A percentile compares a stretch with the other conserved stretches of the same genome.
These are phyloP conservation scores for Drosophila grimshawi DNA, from an alignment of 1,140 invertebrate species.

Conservation along the genomic window DNA sequence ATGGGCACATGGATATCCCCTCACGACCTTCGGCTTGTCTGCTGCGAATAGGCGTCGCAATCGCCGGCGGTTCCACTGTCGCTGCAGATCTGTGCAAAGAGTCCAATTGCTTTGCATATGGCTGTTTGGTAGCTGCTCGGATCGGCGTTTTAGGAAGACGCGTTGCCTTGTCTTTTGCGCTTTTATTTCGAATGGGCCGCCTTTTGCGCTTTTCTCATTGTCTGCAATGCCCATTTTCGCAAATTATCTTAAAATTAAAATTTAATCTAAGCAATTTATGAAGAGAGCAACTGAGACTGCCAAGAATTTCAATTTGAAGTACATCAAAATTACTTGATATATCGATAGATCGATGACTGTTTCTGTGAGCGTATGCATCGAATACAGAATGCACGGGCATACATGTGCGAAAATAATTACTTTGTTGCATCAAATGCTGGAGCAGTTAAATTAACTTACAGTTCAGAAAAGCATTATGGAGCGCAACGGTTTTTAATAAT, in stretches of 20 bases:
- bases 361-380: not conserved
- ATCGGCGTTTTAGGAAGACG: constrained; percentile 17
- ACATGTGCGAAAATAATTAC: too few species aligned
- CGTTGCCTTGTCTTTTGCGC: constrained; percentile 4
- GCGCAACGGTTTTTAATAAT: not conserved
- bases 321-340: not conserved
- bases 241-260: constrained; percentile 12
- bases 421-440: too few species aligned
- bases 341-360: constrained; percentile 1
- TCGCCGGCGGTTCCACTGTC: constrained; percentile 36
- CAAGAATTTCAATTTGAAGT: constrained; percentile 27
- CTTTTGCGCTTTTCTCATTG: not conserved
- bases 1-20: too few species aligned
- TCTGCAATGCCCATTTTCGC: constrained; percentile 36
- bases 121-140: constrained; percentile 5
- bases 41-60: constrained; percentile 26
- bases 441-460: too few species aligned
- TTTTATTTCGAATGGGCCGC: not conserved
- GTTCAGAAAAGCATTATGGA: not conserved
- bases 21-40: not conserved
- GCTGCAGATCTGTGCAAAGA: constrained; percentile 36
- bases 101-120: constrained; percentile 21
- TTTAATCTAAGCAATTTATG: not conserved
- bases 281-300: not conserved
- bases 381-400: not conserved